phyloP scores from a whole-genome alignment of 2,888 invertebrate genomes.

The Acleris literana region DNA sequence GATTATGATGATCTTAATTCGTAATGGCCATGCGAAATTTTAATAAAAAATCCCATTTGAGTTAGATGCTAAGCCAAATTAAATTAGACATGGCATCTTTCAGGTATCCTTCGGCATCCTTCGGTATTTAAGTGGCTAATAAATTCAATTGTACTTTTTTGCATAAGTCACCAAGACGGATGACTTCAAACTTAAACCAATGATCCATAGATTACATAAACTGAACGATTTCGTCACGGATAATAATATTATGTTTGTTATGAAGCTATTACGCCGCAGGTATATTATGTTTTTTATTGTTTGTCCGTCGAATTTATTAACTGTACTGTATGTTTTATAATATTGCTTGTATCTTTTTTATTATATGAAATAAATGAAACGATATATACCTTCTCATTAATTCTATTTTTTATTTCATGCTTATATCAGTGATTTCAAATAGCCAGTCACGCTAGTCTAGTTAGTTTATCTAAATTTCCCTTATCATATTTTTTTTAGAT shows the following conservation, averaged over 20 bases:
- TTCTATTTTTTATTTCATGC: too few species aligned
- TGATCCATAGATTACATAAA: conserved; percentile 19
- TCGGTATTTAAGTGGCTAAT: conserved; percentile 12
- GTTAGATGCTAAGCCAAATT: background rate
- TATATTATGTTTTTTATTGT: background rate
- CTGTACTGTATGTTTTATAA: too few species aligned
- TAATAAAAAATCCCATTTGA: background rate
- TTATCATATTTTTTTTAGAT: too few species aligned
- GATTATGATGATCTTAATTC: background rate
- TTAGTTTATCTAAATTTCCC: too few species aligned
- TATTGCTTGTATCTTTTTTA: too few species aligned
- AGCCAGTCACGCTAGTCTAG: too few species aligned
- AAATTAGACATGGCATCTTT: background rate
- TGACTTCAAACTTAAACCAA: conserved; percentile 19
- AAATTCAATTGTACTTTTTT: conserved; percentile 25
- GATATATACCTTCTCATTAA: too few species aligned
- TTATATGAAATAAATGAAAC: too few species aligned
- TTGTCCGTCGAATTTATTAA: too few species aligned
- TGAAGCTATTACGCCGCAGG: conserved; percentile 9
- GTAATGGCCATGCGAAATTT: background rate
- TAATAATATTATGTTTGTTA: conserved; percentile 11
- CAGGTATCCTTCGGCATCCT: conserved; percentile 15
- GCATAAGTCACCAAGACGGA: conserved; percentile 28
- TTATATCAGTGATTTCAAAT: too few species aligned
- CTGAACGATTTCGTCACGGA: conserved; percentile 15